Conservation (phyloP, 2,797 vertebrate species). For the Dallia pectoralis region DNA sequence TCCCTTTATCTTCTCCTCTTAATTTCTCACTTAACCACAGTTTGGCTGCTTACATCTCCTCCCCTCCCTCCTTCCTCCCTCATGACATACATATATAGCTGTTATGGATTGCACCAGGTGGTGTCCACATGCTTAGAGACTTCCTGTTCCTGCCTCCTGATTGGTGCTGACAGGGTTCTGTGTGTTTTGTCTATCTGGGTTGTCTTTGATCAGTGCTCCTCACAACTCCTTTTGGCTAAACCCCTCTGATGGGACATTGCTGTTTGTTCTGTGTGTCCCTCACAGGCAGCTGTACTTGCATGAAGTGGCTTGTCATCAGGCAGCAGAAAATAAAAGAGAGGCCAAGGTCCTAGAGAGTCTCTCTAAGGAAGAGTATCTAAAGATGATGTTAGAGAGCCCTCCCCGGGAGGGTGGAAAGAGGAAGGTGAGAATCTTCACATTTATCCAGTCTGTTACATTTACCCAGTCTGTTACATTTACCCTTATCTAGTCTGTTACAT, state of each 20-base stretch:
- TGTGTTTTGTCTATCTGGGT: slow-evolving; percentile 33
- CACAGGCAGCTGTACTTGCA: slow-evolving; percentile 81
- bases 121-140: slow-evolving; percentile 51
- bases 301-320: slow-evolving; percentile 76
- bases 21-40: slow-evolving; percentile 41
- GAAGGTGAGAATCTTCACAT: slow-evolving; percentile 75
- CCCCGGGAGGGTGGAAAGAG: slow-evolving; percentile 79
- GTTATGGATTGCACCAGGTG: slow-evolving; percentile 37
- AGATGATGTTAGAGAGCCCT: slow-evolving; percentile 85
- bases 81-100: slow-evolving; percentile 34
- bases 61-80: slow-evolving; percentile 14
- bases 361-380: slow-evolving; percentile 90
- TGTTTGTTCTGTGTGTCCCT: slow-evolving; percentile 53
- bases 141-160: slow-evolving; percentile 27
- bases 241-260: slow-evolving; percentile 33
- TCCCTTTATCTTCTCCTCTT: slow-evolving; percentile 13
- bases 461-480: too few relatives aligned
- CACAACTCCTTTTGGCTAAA: neutral
- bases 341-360: slow-evolving; percentile 79
- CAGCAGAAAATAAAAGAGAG: slow-evolving; percentile 70
- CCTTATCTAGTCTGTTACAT: neutral
- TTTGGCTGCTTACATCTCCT: slow-evolving; percentile 36
- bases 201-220: slow-evolving; percentile 23
- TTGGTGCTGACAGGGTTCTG: slow-evolving; percentile 36
- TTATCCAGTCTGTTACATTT: neutral